Base-by-base conservation (phyloP, 2,113 vertebrate species). In the Mungos mungo region DNA sequence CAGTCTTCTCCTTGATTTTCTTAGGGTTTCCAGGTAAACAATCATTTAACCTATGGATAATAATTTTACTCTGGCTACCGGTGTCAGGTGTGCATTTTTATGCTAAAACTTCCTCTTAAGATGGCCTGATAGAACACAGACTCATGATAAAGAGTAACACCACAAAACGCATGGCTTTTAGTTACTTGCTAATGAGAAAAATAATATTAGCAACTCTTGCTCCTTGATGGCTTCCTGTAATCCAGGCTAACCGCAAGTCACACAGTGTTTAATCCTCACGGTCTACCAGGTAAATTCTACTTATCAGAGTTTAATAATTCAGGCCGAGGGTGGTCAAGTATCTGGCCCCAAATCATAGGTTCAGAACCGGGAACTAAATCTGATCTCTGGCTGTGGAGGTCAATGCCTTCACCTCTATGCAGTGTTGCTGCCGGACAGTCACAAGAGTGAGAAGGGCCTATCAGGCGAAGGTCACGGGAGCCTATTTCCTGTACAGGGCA, bases 141-240 rank as follows among this genome's bases (percentile, higher is more conserved):
- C 14, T 88, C 13, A n/a, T 35, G 3, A 92, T 88, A 41, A 97
- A 92, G 29, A 92, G 33, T 38, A 60, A 76, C 21, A 88, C 2
- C 18, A 90, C 12, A 87, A n/a, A 90, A 92, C 27, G 19, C 38
- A 69, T 45, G 77, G 54, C 14, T 14, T 88, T 91, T 68, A 87
- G 83, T 72, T 88, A 88, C 15, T 77, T 93, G 31, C 69, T 95
- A 65, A 91, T 85, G 47, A 85, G 57, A 88, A 94, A 96, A 95
- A 96, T 81, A 88, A 57, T 63, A 80, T 76, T 63, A 93, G 63
- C 35, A 96, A 95, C 27, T 65, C 82, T 19, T 97, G 19, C 23
- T 92, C 90, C 72, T 4, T 88, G 68, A 90, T 85, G 8, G 29
- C 35, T 81, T 87, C 72, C 21, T 65, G 7, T 81, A 89, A 87